Evolutionary conservation across 2,797 vertebrate species (phyloP).

Genomic region (Hybognathus amarus): DNA sequence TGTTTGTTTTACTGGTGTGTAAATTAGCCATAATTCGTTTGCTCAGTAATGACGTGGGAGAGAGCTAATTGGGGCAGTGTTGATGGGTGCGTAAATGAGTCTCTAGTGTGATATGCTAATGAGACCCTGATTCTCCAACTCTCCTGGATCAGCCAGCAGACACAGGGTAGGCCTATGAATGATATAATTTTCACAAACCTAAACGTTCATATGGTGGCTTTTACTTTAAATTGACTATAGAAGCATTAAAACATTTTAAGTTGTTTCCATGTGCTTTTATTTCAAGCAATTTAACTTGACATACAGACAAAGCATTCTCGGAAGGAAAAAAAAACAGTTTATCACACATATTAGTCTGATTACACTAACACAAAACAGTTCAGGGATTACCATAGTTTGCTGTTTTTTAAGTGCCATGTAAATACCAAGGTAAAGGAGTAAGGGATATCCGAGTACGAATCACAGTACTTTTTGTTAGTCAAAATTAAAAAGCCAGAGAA

Average conservation of each 20-base stretch:
- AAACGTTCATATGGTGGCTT: not conserved
- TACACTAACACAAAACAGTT: not conserved
- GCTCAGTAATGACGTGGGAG: conserved; percentile 83
- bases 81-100: conserved; percentile 83
- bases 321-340: not conserved
- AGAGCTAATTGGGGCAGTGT: conserved; percentile 80
- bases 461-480: not conserved
- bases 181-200: conserved; percentile 14
- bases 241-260: not conserved
- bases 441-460: not conserved
- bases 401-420: not conserved
- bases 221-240: not conserved
- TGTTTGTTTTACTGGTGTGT: conserved; percentile 83
- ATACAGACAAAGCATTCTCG: not conserved
- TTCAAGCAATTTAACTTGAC: conserved; percentile 8
- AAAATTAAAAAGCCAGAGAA: not conserved
- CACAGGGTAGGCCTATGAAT: not conserved
- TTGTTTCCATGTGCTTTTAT: conserved; percentile 26
- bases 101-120: conserved; percentile 81
- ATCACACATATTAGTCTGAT: not conserved
- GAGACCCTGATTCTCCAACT: conserved; percentile 74
- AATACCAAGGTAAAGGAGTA: not conserved
- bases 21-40: conserved; percentile 83
- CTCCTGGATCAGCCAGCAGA: conserved; percentile 21
- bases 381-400: not conserved